Base-by-base conservation (phyloP, 2,888 invertebrate genomes). In the Melikaiella ostensackeni region DNA sequence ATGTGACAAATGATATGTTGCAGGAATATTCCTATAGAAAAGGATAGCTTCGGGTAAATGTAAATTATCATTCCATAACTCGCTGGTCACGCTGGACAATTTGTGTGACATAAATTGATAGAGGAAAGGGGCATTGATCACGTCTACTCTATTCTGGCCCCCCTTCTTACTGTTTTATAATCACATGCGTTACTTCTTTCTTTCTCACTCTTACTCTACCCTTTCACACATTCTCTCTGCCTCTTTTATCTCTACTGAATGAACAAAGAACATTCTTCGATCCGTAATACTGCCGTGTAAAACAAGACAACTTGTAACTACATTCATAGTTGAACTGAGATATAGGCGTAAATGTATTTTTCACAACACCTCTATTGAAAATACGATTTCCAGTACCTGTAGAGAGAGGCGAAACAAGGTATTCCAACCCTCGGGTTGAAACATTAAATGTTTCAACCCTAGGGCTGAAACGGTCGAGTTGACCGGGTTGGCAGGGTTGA, bases 231-330 rank as follows among this genome's bases (percentile, higher is more conserved):
- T 82, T 77, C 75, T 61, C 74, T 57, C 76, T 75, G 77, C 76
- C 62, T 77, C 78, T 76, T 59, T 80, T 77, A 79, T 30, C 79
- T 78, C 76, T 63, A 64, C 80, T 63, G 80, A 77, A 75, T 79
- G 80, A 82, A 88, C 88, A 88, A 88, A 88, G 88, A 87, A 85
- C 86, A 87, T 87, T 86, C 86, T 83, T 84, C 79, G 46, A 66
- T 64, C 74, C n/a, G n/a, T 50, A 50, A 21, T n/a, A n/a, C n/a
- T n/a, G n/a, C n/a, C n/a, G n/a, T n/a, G n/a, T n/a, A n/a, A n/a
- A n/a, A n/a, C n/a, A n/a, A n/a, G n/a, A n/a, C n/a, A n/a, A n/a
- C n/a, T n/a, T n/a, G n/a, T n/a, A n/a, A n/a, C n/a, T n/a, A n/a
- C n/a, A n/a, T n/a, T n/a, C n/a, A n/a, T n/a, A n/a, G n/a, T n/a